Evolutionary conservation across 92 coral and sea anemone species (phyloP).

Genomic region (Parazoanthus atlanticus): DNA sequence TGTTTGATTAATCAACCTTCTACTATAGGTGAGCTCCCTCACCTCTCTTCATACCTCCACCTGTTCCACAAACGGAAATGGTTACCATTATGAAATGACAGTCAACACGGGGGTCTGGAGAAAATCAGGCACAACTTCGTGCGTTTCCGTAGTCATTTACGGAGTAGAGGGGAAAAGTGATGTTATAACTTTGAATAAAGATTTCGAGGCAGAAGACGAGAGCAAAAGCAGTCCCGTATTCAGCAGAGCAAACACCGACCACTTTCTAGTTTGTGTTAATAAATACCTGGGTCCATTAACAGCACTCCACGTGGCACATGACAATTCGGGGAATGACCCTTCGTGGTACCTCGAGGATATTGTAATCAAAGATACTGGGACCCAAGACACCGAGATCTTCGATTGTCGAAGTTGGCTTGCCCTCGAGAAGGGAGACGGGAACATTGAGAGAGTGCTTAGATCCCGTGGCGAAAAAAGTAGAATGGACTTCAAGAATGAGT

Average conservation of each 20-base stretch:
- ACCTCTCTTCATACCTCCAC: constrained; percentile 24
- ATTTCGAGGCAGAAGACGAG: neutral
- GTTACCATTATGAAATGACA: constrained; percentile 60
- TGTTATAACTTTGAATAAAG: constrained; percentile 39
- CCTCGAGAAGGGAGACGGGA: constrained; percentile 57
- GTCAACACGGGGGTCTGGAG: constrained; percentile 69
- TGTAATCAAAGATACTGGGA: constrained; percentile 13
- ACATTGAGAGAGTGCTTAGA: constrained; percentile 31
- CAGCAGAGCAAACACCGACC: constrained; percentile 61
- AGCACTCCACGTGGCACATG: constrained; percentile 51
- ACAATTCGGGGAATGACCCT: constrained; percentile 44
- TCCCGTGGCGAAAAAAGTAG: neutral
- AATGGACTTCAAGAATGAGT: constrained; percentile 27
- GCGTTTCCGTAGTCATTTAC: constrained; percentile 59
- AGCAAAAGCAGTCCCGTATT: constrained; percentile 27
- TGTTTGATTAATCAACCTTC: neutral
- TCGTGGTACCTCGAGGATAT: constrained; percentile 55
- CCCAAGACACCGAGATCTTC: constrained; percentile 2
- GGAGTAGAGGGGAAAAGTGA: constrained; percentile 61
- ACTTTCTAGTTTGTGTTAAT: constrained; percentile 49
- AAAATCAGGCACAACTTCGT: constrained; percentile 68
- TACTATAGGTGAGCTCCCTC: constrained; percentile 31
- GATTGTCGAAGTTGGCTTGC: constrained; percentile 56
- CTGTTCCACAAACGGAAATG: constrained; percentile 4
- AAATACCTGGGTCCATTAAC: constrained; percentile 51